phyloP scores from a whole-genome alignment of 2,888 invertebrate species.

The Drosophila infuscata region DNA sequence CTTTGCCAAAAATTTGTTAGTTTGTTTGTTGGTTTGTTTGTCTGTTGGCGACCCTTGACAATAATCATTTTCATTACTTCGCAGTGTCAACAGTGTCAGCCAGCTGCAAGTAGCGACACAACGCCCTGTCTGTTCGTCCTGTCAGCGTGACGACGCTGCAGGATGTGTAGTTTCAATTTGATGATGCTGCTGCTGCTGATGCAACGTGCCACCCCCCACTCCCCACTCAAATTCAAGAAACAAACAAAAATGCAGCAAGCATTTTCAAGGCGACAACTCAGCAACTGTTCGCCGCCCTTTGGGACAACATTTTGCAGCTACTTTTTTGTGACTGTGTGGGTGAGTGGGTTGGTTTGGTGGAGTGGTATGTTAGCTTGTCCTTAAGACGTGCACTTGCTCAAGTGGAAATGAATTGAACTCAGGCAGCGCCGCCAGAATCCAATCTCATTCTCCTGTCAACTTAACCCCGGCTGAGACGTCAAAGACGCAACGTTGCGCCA shows the following conservation, averaged over 20 bases:
- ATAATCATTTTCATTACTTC: conserved; percentile 75
- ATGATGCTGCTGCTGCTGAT: conserved; percentile 52
- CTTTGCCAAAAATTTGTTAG: conserved; percentile 25
- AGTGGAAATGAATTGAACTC: conserved; percentile 83
- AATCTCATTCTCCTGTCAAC: conserved; percentile 80
- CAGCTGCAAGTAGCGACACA: conserved; percentile 37
- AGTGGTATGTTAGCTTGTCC: conserved; percentile 34
- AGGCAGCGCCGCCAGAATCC: conserved; percentile 71
- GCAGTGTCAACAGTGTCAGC: conserved; percentile 71
- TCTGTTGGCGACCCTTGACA: conserved; percentile 60
- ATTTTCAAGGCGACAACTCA: conserved; percentile 70
- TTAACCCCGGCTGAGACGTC: conserved; percentile 73
- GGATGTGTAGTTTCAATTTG: conserved; percentile 73
- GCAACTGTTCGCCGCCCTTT: conserved; percentile 38
- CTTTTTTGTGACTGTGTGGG: conserved; percentile 52
- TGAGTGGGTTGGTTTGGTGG: background rate
- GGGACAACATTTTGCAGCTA: conserved; percentile 70
- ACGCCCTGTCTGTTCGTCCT: conserved; percentile 12
- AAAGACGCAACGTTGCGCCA: conserved; percentile 59
- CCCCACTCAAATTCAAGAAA: conserved; percentile 64
- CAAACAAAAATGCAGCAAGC: conserved; percentile 58
- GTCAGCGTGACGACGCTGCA: conserved; percentile 21
- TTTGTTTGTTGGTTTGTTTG: conserved; percentile 18
- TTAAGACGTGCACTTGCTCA: conserved; percentile 80
- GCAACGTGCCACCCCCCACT: conserved; percentile 6